phyloP scores from a whole-genome alignment of 2,888 invertebrate genomes.

The Esperia sulphurella region DNA sequence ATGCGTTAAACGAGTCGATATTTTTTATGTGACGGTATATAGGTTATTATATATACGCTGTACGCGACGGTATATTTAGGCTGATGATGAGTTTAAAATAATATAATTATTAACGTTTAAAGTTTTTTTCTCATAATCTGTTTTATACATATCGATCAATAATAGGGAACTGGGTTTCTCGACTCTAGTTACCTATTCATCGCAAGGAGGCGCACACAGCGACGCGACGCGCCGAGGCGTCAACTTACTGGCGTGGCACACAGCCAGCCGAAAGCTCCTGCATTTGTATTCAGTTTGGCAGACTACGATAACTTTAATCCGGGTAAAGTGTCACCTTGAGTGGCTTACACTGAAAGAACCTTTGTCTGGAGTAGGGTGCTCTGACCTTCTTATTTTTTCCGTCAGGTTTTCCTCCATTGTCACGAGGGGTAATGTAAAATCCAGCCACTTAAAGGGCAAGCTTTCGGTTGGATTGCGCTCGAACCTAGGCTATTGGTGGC shows the following conservation, averaged over 20 bases:
- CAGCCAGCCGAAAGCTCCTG: slow-evolving; percentile 30
- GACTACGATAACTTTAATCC: slow-evolving; percentile 77
- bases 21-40: too few relatives aligned
- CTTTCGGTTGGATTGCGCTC: slow-evolving; percentile 44
- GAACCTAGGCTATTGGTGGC: slow-evolving; percentile 47
- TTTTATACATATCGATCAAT: too few relatives aligned
- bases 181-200: background rate
- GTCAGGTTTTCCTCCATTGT: slow-evolving; percentile 65
- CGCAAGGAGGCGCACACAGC: slow-evolving; percentile 1
- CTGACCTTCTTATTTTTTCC: slow-evolving; percentile 69
- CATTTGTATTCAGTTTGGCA: slow-evolving; percentile 77
- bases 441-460: slow-evolving; percentile 51
- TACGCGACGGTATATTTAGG: too few relatives aligned
- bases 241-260: background rate
- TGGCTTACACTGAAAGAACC: slow-evolving; percentile 71
- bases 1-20: too few relatives aligned
- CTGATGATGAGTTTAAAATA: too few relatives aligned
- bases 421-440: slow-evolving; percentile 59
- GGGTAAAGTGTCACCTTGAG: slow-evolving; percentile 76
- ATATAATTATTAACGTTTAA: too few relatives aligned
- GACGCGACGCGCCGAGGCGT: slow-evolving; percentile 4
- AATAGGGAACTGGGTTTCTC: too few relatives aligned
- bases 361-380: slow-evolving; percentile 68
- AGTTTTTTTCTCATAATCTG: too few relatives aligned
- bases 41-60: too few relatives aligned